These are phyloP conservation scores for Prunella fulvescens DNA, from an alignment of 2,113 vertebrate species.

Conservation along the genomic window DNA sequence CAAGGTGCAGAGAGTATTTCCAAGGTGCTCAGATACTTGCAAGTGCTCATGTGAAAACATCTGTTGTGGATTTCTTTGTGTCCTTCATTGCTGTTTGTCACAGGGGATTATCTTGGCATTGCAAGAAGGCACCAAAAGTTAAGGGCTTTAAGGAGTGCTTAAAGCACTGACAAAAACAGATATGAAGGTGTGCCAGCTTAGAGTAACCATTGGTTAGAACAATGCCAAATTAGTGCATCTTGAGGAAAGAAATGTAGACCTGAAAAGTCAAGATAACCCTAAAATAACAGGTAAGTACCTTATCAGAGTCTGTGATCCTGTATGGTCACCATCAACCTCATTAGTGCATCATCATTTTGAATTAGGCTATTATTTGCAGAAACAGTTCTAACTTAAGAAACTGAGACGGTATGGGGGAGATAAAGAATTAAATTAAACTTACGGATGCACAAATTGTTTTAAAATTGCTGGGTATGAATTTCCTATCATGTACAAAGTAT, in stretches of 20 bases:
- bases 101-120: background rate
- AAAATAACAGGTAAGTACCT: slow-evolving; percentile 31
- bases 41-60: background rate
- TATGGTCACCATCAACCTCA: slow-evolving; percentile 23
- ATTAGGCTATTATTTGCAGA: slow-evolving; percentile 35
- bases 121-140: background rate
- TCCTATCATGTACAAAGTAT: background rate
- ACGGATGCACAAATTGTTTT: background rate
- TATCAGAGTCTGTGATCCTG: background rate
- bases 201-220: slow-evolving; percentile 11
- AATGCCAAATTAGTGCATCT: background rate
- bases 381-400: slow-evolving; percentile 23
- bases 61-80: background rate
- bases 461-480: background rate
- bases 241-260: background rate
- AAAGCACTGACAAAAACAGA: background rate
- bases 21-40: background rate
- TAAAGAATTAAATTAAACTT: slow-evolving; percentile 30
- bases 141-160: background rate
- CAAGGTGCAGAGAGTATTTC: background rate
- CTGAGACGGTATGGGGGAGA: background rate
- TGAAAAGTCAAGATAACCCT: slow-evolving; percentile 49
- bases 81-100: background rate
- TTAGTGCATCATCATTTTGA: slow-evolving; percentile 65
- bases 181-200: background rate